phyloP scores from a whole-genome alignment of 2,888 invertebrate species.

The Chrysopilus asiliformis region DNA sequence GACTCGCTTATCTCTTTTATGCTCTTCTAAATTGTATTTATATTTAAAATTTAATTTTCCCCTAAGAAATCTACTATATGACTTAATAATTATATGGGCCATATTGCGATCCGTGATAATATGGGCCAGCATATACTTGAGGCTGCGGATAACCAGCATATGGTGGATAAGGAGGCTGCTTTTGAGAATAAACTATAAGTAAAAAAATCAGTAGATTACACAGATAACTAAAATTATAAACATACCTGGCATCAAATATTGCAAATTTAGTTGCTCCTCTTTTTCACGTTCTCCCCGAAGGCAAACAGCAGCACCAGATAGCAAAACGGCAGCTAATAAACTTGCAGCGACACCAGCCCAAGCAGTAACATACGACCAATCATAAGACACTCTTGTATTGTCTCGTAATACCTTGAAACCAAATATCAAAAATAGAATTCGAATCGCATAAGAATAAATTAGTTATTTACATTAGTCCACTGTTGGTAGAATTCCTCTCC shows the following conservation, averaged over 20 bases:
- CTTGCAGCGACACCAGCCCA: slow-evolving; percentile 93
- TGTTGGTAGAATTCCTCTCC: slow-evolving; percentile 87
- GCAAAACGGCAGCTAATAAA: slow-evolving; percentile 80
- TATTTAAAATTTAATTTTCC: slow-evolving; percentile 2
- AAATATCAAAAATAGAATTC: neutral
- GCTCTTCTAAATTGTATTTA: slow-evolving; percentile 1
- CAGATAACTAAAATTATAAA: no score
- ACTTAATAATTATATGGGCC: slow-evolving; percentile 83
- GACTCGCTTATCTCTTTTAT: no score
- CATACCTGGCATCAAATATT: slow-evolving; percentile 86
- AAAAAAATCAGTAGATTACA: slow-evolving; percentile 8
- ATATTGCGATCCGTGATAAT: slow-evolving; percentile 86
- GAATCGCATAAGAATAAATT: neutral
- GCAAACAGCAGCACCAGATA: slow-evolving; percentile 89
- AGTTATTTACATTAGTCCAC: slow-evolving; percentile 63
- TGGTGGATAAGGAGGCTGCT: slow-evolving; percentile 67
- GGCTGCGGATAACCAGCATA: slow-evolving; percentile 78
- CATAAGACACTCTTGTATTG: slow-evolving; percentile 74
- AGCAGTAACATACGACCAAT: slow-evolving; percentile 94
- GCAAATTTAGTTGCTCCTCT: slow-evolving; percentile 93
- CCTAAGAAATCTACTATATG: slow-evolving; percentile 1
- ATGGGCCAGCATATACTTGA: slow-evolving; percentile 72
- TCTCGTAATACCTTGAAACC: slow-evolving; percentile 61
- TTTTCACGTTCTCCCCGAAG: slow-evolving; percentile 85
- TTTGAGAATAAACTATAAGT: slow-evolving; percentile 76